These are phyloP conservation scores for Terebella lapidaria DNA, from an alignment of 2,888 invertebrate species.

Conservation along the genomic window DNA sequence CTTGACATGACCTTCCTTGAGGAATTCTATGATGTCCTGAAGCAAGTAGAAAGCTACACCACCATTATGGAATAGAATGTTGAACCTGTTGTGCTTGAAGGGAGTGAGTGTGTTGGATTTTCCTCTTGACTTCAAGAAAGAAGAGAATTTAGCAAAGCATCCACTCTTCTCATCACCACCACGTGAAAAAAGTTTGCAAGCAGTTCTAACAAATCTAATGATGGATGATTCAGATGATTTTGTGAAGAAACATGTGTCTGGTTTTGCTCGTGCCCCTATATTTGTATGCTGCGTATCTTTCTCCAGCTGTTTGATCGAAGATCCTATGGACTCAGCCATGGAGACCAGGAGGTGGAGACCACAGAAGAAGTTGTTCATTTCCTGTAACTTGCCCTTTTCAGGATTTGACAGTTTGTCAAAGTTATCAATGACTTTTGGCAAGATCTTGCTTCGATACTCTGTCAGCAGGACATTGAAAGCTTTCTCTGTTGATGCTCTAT, in stretches of 20 bases:
- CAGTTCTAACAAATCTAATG: neutral
- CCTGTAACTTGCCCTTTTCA: neutral
- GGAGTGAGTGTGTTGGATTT: neutral
- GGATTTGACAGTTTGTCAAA: neutral
- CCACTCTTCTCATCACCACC: neutral
- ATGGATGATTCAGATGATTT: neutral
- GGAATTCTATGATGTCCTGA: neutral
- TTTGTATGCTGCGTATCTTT: neutral
- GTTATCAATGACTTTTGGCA: neutral
- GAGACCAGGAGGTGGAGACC: neutral
- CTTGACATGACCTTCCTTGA: neutral
- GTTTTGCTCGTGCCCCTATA: neutral
- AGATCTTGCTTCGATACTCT: neutral
- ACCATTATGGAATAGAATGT: neutral
- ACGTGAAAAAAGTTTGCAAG: neutral
- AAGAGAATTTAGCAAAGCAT: neutral
- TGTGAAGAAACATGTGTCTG: neutral
- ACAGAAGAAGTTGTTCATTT: constrained; percentile 2
- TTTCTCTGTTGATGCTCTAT: neutral
- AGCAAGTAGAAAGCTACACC: neutral
- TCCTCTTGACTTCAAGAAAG: neutral
- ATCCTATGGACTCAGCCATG: neutral
- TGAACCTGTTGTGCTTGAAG: neutral
- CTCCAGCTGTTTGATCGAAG: neutral
- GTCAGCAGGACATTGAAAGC: neutral